phyloP scores from a whole-genome alignment of 2,888 invertebrate genomes.

The Dolichomitus sp. region DNA sequence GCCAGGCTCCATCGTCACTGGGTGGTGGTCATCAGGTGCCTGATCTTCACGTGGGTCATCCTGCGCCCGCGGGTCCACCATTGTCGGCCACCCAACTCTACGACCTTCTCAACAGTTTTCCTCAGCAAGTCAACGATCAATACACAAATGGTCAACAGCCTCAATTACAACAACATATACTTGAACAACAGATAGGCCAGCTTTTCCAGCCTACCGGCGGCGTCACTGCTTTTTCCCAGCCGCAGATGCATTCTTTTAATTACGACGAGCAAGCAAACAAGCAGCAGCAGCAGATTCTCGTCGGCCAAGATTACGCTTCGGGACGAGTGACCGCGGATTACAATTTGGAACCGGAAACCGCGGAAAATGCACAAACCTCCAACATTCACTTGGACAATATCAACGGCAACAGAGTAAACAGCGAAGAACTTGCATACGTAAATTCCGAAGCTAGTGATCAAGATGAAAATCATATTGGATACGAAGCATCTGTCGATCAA shows the following conservation, averaged over 20 bases:
- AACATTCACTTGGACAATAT: slow-evolving; percentile 1
- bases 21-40: slow-evolving; percentile 74
- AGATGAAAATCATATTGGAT: slow-evolving; percentile 80
- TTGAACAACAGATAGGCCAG: slow-evolving; percentile 82
- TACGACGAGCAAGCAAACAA: slow-evolving; percentile 82
- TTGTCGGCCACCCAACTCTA: slow-evolving; percentile 80
- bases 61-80: slow-evolving; percentile 77
- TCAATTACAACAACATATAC: slow-evolving; percentile 80
- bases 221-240: slow-evolving; percentile 79
- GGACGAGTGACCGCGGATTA: slow-evolving; percentile 81
- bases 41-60: slow-evolving; percentile 80
- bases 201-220: slow-evolving; percentile 75
- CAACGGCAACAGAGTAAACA: slow-evolving; percentile 41
- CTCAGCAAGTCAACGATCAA: slow-evolving; percentile 78
- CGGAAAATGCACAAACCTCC: slow-evolving; percentile 56
- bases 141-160: slow-evolving; percentile 78
- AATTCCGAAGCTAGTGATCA: slow-evolving; percentile 72
- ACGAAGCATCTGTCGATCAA: slow-evolving; percentile 74
- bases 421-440: slow-evolving; percentile 69
- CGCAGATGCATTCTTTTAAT: slow-evolving; percentile 83
- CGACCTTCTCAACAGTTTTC: slow-evolving; percentile 80
- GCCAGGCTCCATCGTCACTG: slow-evolving; percentile 68
- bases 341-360: slow-evolving; percentile 75
- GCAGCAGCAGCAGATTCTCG: slow-evolving; percentile 77
- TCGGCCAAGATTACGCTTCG: slow-evolving; percentile 78